phyloP scores from a whole-genome alignment of 2,888 invertebrate genomes.

The Caenorhabditis sp. region DNA sequence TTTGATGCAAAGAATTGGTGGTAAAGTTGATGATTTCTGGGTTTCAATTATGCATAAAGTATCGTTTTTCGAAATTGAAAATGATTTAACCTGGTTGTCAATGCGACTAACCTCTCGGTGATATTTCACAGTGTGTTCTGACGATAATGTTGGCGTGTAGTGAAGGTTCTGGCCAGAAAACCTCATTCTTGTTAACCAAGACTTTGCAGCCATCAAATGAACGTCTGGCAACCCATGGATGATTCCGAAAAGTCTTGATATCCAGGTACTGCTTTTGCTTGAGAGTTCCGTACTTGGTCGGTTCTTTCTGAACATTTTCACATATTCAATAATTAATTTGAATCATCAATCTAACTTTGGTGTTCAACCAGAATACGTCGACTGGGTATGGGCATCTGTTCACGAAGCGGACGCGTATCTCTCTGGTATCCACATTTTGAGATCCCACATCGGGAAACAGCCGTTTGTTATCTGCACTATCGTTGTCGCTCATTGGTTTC shows the following conservation, averaged over 20 bases:
- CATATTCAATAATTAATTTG: not conserved
- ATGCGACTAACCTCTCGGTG: conserved; percentile 30
- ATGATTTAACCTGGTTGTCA: too few species aligned
- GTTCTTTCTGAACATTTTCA: conserved; percentile 53
- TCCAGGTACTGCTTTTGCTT: conserved; percentile 43
- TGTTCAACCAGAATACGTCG: conserved; percentile 59
- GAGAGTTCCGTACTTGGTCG: conserved; percentile 48
- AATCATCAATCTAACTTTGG: conserved; percentile 8
- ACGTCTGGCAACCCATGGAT: conserved; percentile 55
- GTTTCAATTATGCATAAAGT: too few species aligned
- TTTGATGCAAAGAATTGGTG: not conserved
- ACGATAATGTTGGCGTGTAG: conserved; percentile 28
- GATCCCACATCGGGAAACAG: conserved; percentile 47
- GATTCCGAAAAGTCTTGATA: conserved; percentile 46
- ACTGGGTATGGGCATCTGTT: conserved; percentile 30
- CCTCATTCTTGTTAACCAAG: conserved; percentile 24
- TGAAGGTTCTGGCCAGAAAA: conserved; percentile 42
- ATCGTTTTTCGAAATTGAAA: too few species aligned
- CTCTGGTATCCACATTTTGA: not conserved
- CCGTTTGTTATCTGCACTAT: not conserved
- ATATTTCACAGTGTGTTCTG: conserved; percentile 6
- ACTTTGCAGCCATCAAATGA: conserved; percentile 38
- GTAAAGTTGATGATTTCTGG: too few species aligned
- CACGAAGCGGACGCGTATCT: conserved; percentile 46
- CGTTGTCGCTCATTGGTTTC: not conserved